Evolutionary conservation across 1,140 invertebrate genomes (phyloP), one percentile per base, ranked within the genome.

Genomic region (Orius laevigatus): DNA sequence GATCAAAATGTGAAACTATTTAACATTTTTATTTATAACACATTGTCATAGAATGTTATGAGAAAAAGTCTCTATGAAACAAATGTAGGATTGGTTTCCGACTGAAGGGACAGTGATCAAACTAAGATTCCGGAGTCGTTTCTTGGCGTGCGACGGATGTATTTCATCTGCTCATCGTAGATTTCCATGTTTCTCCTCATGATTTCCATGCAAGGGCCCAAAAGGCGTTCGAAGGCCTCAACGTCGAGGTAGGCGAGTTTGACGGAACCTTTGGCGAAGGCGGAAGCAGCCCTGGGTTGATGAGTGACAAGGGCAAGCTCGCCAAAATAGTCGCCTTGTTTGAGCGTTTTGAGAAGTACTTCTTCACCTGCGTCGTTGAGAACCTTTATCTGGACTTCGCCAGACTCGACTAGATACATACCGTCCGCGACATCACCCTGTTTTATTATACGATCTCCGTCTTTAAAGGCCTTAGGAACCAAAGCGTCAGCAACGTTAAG

Each of bases 161-260:
- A n/a, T n/a, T n/a, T 42, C 47, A 78, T 60, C 58, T 96, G 90
- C 65, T 90, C 82, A 64, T 95, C 89, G 63, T 97, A 97, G 67
- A 93, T 85, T 62, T 88, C 84, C 62, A 95, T 93, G 68, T 92
- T 96, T 56, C 91, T 76, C 69, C 94, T 94, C 90, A 98, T 95
- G 40, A 97, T 80, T 58, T 95, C 84, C 88, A 96, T 94, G 69
- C 93, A 98, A 18, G 92, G 91, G 10, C 93, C 93, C 51, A 97
- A 72, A 46, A 98, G 72, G 43, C 93, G 80, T 68, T 98, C 93
- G 66, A 97, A 98, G 47, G 92, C 92, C 61, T 91, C 84, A 55
- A 96, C 90, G 68, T 96, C 91, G 64, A 97, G 73, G 70, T 95
- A 90, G 69, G 87, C 87, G 54, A 85, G 68, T 71, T 86, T 87